Evolutionary conservation across 1,140 invertebrate species (phyloP), one percentile per base, ranked within the genome.

Genomic region (Drosophila chauvacae): DNA sequence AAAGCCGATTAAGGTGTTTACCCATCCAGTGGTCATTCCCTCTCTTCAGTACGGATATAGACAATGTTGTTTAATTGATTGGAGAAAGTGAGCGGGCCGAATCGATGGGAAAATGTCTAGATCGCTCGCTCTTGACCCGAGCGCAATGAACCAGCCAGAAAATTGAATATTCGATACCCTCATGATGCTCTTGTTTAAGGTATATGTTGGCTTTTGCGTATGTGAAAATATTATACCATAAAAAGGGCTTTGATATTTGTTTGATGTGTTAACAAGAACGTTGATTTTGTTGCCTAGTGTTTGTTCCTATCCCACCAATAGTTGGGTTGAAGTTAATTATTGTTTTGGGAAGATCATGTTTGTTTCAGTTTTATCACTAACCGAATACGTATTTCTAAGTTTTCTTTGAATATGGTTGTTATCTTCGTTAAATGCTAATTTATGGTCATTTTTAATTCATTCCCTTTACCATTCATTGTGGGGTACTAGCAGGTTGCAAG

Each of bases 21-120:
- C 75, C 35, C 60, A 60, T 16, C 18, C 56, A 53, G 16, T 59
- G 66, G 45, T 62, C 55, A 62, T 26, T 59, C 33, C 62, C 37
- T 65, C 58, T 35, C 51, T 10, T 23, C 51, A 37, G 51, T 37
- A 23, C 59, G 62, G 28, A 80, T 50, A 63, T 55, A 64, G 35
- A 70, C 41, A 74, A 76, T 88, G 77, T 59, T 58, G 84, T 75
- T 88, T 88, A 87, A 87, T 88, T 87, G 84, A 87, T 87, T 87
- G 77, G 84, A 84, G 84, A 87, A 87, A 87, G 84, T 87, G 68
- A 88, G 63, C 83, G 58, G 69, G 51, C 45, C 77, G 61, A 70
- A 72, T 39, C 55, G 72, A 78, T 87, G 84, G 80, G 84, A 87
- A 87, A 87, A 83, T 88, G 73, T 83, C 72, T 87, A 73, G 73